Conservation (phyloP, 2,797 vertebrate species). For the Oophaga sylvatica region DNA sequence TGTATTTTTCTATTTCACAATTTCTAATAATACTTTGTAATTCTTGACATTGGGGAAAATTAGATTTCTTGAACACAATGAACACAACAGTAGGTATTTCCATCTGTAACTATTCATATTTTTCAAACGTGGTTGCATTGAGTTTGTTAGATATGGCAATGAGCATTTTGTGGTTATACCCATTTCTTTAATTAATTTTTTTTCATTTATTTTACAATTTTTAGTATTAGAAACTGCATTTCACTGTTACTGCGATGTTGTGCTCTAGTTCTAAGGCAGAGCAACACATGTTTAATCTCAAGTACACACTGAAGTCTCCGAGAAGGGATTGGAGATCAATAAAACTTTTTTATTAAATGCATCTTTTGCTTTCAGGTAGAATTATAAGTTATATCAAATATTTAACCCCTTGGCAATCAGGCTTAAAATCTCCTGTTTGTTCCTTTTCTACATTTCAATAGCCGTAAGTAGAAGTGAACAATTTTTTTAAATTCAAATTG, state of each 20-base stretch:
- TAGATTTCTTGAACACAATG: conserved; percentile 14
- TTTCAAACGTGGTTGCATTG: background rate
- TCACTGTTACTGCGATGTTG: background rate
- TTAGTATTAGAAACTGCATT: background rate
- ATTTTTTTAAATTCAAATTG: too few species aligned
- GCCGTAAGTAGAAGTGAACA: too few species aligned
- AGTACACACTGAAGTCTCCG: background rate
- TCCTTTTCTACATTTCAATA: too few species aligned
- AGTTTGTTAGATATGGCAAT: background rate
- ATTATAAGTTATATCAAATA: background rate
- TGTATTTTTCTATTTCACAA: background rate
- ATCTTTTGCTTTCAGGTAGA: background rate
- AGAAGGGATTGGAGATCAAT: background rate
- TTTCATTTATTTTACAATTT: background rate
- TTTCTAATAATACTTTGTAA: conserved; percentile 37
- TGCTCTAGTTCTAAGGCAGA: background rate
- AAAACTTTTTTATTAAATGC: conserved; percentile 8
- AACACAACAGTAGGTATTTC: conserved; percentile 3
- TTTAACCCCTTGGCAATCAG: too few species aligned
- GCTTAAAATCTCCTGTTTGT: too few species aligned
- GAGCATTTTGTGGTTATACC: background rate
- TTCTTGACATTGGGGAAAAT: conserved; percentile 40
- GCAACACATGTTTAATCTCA: background rate
- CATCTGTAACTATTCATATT: conserved; percentile 15
- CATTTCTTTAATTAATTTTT: conserved; percentile 6